A percentile compares a stretch with the other conserved stretches of the same genome.
Evolutionary conservation across 2,113 vertebrate species (phyloP).

Genomic region (Ptilorrhoa leucosticta): DNA sequence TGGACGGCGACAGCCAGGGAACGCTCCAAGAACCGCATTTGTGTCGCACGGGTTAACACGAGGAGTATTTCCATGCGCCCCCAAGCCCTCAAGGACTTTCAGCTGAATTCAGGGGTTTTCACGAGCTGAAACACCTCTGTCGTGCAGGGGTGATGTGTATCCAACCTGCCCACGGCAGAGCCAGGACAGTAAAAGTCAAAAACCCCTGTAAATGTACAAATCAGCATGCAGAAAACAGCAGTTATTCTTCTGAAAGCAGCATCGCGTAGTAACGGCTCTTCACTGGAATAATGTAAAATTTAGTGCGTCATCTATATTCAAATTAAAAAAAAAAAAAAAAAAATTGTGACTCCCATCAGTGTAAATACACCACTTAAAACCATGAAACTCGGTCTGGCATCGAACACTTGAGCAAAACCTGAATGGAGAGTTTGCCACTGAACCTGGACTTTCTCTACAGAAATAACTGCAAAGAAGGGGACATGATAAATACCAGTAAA

Average conservation of each 20-base stretch:
- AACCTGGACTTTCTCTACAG: neutral
- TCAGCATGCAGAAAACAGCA: neutral
- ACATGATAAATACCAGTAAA: neutral
- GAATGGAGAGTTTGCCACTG: neutral
- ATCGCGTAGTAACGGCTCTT: neutral
- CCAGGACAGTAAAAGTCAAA: neutral
- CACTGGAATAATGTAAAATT: conserved; percentile 19
- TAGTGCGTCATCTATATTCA: neutral
- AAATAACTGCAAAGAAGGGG: neutral
- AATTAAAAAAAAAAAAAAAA: conserved; percentile 3
- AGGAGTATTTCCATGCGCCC: neutral
- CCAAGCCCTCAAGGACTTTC: neutral
- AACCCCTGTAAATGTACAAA: neutral
- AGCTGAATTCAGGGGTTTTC: neutral
- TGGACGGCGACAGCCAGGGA: neutral
- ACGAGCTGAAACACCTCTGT: neutral
- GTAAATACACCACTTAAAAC: conserved; percentile 16
- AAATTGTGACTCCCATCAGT: neutral
- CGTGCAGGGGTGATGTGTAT: accelerated
- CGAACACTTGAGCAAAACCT: neutral
- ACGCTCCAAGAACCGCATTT: neutral
- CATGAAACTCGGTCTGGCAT: neutral
- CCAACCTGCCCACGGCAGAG: neutral
- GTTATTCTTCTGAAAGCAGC: conserved; percentile 11
- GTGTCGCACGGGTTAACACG: neutral